Percentiles rank a stretch among this genome's conserved stretches.
Evolutionary conservation across 2,113 vertebrate genomes (phyloP).

Genomic region (Dasyprocta punctata): DNA sequence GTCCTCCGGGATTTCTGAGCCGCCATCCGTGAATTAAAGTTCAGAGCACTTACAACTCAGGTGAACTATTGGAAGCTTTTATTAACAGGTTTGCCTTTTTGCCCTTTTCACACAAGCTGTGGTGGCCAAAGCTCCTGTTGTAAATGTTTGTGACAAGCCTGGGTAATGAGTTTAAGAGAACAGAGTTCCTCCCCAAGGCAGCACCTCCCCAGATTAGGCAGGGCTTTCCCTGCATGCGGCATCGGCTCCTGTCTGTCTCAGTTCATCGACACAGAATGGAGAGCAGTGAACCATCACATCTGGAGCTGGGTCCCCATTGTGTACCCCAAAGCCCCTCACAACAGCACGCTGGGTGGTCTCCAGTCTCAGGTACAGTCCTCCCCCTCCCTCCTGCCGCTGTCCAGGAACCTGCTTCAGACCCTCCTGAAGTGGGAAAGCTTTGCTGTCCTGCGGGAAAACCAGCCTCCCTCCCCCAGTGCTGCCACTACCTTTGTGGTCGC

Average conservation of each 20-base stretch:
- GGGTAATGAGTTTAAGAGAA: not conserved
- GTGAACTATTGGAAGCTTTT: not conserved
- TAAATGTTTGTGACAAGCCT: not conserved
- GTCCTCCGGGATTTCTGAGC: not conserved
- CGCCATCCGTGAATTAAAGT: not conserved
- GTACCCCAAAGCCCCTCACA: not conserved
- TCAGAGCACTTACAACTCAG: not conserved
- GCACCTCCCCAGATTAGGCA: not conserved
- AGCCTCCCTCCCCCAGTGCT: rapidly evolving
- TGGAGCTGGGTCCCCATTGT: not conserved
- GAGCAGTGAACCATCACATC: not conserved
- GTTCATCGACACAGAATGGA: no score
- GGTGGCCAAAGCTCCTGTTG: not conserved
- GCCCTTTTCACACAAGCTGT: not conserved
- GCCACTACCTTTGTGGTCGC: no score
- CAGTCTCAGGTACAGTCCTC: no score
- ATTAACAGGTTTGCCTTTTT: not conserved
- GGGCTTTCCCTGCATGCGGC: not conserved
- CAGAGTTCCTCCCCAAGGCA: not conserved
- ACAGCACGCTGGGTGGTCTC: no score
- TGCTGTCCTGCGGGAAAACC: not conserved
- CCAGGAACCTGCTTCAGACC: not conserved
- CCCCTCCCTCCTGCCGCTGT: not conserved
- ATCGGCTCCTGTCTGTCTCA: not conserved
- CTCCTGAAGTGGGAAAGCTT: not conserved